Evolutionary conservation across 2,888 invertebrate species (phyloP).

Genomic region (Philereme transversata): DNA sequence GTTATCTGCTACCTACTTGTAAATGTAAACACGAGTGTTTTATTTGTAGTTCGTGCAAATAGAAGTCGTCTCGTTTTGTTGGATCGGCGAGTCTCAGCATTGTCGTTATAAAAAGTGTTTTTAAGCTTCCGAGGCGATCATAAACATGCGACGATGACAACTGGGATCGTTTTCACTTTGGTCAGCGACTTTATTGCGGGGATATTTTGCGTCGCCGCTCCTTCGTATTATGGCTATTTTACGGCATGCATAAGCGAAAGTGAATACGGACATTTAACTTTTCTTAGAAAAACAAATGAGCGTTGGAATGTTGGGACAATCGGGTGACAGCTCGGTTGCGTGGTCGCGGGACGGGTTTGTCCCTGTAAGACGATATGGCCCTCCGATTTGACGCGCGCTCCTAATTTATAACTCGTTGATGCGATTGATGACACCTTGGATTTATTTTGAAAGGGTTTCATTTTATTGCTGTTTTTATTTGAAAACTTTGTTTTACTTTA

Average conservation of each 20-base stretch:
- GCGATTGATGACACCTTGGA: constrained; percentile 74
- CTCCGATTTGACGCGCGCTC: constrained; percentile 56
- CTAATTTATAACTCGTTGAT: constrained; percentile 70
- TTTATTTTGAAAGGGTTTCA: constrained; percentile 52
- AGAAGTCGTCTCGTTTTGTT: constrained; percentile 46
- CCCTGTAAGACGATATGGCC: constrained; percentile 61
- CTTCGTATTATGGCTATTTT: constrained; percentile 34
- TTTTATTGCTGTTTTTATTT: constrained; percentile 62
- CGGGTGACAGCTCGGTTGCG: constrained; percentile 51
- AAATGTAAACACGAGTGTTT: constrained; percentile 37
- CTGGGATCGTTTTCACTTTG: constrained; percentile 67
- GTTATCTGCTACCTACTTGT: constrained; percentile 43
- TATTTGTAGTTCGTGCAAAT: constrained; percentile 41
- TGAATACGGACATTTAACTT: constrained; percentile 31
- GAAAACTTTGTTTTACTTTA: constrained; percentile 33
- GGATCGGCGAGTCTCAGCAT: constrained; percentile 40
- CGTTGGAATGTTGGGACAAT: constrained; percentile 30
- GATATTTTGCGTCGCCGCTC: constrained; percentile 39
- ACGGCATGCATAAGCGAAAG: constrained; percentile 34
- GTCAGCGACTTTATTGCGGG: constrained; percentile 61
- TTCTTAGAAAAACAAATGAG: constrained; percentile 31
- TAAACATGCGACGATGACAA: constrained; percentile 72
- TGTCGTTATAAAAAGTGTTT: constrained; percentile 59
- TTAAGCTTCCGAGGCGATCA: constrained; percentile 56
- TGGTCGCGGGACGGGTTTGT: constrained; percentile 50